phyloP scores from a whole-genome alignment of 2,113 vertebrate species.

The Sinocyclocheilus rhinocerous region DNA sequence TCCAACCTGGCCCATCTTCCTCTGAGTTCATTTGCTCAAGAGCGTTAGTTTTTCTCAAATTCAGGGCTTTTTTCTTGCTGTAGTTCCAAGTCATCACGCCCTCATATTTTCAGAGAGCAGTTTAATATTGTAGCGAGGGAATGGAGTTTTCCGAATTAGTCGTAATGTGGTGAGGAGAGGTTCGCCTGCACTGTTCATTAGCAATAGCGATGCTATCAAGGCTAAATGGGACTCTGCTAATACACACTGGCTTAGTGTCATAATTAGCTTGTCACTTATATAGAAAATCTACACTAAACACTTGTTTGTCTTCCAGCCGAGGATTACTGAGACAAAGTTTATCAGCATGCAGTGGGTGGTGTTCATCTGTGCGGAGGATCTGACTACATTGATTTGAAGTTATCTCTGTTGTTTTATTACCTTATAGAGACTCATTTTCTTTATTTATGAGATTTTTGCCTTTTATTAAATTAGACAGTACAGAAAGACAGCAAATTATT shows the following conservation, averaged over 20 bases:
- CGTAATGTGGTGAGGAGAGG: slow-evolving; percentile 61
- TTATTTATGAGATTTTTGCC: not conserved
- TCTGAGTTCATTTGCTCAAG: slow-evolving; percentile 6
- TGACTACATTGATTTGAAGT: slow-evolving; percentile 17
- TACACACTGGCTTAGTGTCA: slow-evolving; percentile 59
- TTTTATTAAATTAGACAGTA: not conserved
- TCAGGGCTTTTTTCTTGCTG: not conserved
- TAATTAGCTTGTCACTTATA: slow-evolving; percentile 71
- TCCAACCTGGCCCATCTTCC: slow-evolving; percentile 40
- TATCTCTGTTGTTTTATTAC: not conserved
- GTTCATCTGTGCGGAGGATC: not conserved
- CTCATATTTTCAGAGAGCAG: not conserved
- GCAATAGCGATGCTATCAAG: slow-evolving; percentile 63
- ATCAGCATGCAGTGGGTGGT: slow-evolving; percentile 36
- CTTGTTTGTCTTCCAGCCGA: slow-evolving; percentile 52
- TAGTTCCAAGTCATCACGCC: slow-evolving; percentile 3
- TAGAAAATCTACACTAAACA: slow-evolving; percentile 58
- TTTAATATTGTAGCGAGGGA: slow-evolving; percentile 12
- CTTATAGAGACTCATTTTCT: not conserved
- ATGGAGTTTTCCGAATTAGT: slow-evolving; percentile 47
- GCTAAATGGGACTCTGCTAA: slow-evolving; percentile 64
- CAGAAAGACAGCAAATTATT: not conserved
- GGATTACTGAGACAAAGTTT: slow-evolving; percentile 51
- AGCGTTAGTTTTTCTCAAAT: not conserved
- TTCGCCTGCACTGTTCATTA: slow-evolving; percentile 65